Base-by-base conservation (phyloP, 2,888 invertebrate genomes). In the Patella ulyssiponensis region DNA sequence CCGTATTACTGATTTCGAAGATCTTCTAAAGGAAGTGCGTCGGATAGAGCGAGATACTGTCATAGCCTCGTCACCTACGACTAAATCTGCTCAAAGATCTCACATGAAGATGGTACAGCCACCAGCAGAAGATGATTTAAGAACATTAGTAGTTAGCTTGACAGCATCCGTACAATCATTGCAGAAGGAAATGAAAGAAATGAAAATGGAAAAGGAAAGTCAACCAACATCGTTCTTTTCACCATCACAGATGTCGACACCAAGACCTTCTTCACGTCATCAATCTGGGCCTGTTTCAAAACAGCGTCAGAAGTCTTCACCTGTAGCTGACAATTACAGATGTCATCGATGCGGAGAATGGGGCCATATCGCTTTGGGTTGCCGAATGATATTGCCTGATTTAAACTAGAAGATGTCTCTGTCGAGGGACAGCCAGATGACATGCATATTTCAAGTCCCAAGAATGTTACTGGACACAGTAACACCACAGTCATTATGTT, bases 351-450 rank as follows among this genome's bases (percentile, higher is more conserved):
- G 58, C 7, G 58, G 58, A n/a, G 17, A 58, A 58, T 15, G n/a
- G 58, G 58, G 58, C 3, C 58, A 58, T 14, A 58, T 58, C 7
- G 58, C 58, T n/a, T n/a, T 15, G 5, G 58, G 58, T 14, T 58
- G 58, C n/a, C 11, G 58, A 14, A 58, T 14, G 58, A 5, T 14
- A 58, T 58, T 58, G n/a, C 58, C 58, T n/a, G 58, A 15, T 9
- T 58, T 58, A 58, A 58, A 58, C 11, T n/a, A 58, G 58, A n/a
- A 58, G n/a, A n/a, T 58, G 58, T 58, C 58, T 58, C 17, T 58
- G 58, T n/a, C n/a, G 58, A 9, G 58, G 58, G 58, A 58, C 58
- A 58, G 58, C n/a, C 58, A 58, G n/a, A 15, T 15, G 58, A n/a
- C 15, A 58, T 64, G 4, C 2, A n/a, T 58, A n/a, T 58, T n/a